Evolutionary conservation across 35 echinoderm and acorn worm species (phyloP).

Genomic region (Holothuria glaberrima): DNA sequence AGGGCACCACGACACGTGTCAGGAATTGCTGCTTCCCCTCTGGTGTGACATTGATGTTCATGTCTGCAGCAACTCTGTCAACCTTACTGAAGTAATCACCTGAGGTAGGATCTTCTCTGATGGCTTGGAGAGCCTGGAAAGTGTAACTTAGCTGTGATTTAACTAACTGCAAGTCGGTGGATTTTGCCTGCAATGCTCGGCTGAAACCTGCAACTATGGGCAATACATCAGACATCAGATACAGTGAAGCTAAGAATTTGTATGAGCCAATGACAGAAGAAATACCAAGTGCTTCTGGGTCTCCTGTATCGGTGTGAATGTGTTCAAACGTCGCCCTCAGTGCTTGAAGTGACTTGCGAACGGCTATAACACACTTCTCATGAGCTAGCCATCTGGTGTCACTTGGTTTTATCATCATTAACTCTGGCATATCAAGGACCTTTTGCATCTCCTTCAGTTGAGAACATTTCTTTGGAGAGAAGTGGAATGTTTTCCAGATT

Average conservation of each 20-base stretch:
- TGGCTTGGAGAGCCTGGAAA: neutral
- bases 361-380: constrained; percentile 4
- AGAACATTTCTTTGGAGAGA: constrained; percentile 35
- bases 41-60: constrained; percentile 29
- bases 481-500: constrained; percentile 24
- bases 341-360: constrained; percentile 1
- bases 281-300: constrained; percentile 5
- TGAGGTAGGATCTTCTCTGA: constrained; percentile 7
- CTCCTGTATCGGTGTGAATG: neutral
- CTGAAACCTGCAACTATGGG: constrained; percentile 12
- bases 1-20: constrained; percentile 8
- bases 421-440: constrained; percentile 5
- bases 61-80: constrained; percentile 4
- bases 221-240: constrained; percentile 23
- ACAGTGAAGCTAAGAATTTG: constrained; percentile 5
- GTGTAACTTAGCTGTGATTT: constrained; percentile 1
- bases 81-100: constrained; percentile 11
- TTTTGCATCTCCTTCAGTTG: constrained; percentile 23
- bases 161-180: neutral
- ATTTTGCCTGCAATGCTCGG: constrained; percentile 15
- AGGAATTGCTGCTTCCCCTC: neutral
- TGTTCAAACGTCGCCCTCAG: neutral
- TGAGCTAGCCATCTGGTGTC: constrained; percentile 17
- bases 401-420: constrained; percentile 21
- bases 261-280: constrained; percentile 1